Conservation (phyloP, 1,140 invertebrate species). For the Dinoponera quadriceps region DNA sequence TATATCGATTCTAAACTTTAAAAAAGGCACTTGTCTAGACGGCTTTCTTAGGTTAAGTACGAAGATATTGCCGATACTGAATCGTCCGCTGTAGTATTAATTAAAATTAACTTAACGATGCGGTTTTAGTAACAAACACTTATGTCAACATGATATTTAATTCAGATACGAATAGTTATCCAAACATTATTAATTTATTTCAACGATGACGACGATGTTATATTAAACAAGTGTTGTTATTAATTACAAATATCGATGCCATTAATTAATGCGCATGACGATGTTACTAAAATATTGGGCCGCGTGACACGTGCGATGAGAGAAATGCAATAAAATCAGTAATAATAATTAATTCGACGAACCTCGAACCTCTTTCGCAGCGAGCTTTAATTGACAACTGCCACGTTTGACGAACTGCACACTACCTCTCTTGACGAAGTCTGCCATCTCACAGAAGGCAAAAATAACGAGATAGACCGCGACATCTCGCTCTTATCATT, state of each 20-base stretch:
- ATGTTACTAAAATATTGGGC: background rate
- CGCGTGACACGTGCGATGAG: background rate
- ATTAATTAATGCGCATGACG: background rate
- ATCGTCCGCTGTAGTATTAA: background rate
- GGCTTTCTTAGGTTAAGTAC: background rate
- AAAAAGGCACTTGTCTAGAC: background rate
- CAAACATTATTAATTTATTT: too few relatives aligned
- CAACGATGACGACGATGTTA: too few relatives aligned
- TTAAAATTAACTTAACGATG: background rate
- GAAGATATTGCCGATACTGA: background rate
- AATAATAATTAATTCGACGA: slow-evolving; percentile 61
- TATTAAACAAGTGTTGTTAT: too few relatives aligned
- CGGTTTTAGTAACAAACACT: too few relatives aligned
- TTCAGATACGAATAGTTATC: too few relatives aligned
- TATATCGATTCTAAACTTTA: slow-evolving; percentile 39
- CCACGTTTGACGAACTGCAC: slow-evolving; percentile 83
- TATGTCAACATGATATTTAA: too few relatives aligned
- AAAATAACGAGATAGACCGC: slow-evolving; percentile 64
- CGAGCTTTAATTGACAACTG: slow-evolving; percentile 85
- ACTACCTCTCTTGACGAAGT: slow-evolving; percentile 81
- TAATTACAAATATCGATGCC: too few relatives aligned
- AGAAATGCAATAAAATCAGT: background rate
- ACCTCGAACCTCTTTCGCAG: slow-evolving; percentile 86
- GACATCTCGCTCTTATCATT: slow-evolving; percentile 73
- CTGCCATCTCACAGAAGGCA: slow-evolving; percentile 79